Evolutionary conservation across 2,113 vertebrate species (phyloP).

Genomic region (Halcyon senegalensis): DNA sequence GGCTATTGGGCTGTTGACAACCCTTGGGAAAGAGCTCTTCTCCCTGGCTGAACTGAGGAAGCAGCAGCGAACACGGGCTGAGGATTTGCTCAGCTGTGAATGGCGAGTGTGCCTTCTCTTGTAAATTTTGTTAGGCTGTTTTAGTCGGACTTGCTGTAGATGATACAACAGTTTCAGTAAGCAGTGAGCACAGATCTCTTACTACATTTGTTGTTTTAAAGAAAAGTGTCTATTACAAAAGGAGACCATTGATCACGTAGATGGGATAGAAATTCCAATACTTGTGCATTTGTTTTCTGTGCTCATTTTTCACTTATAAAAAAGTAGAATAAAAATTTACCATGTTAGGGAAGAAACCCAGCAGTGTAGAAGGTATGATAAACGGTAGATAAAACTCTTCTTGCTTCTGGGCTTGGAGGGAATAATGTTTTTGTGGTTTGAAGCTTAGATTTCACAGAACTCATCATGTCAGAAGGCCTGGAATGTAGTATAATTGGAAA

Average conservation of each 20-base stretch:
- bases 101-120: neutral
- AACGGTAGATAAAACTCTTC: neutral
- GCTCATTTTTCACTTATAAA: neutral
- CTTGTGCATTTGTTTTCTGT: neutral
- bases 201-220: neutral
- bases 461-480: neutral
- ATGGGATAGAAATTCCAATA: neutral
- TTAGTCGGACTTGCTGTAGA: neutral
- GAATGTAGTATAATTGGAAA: neutral
- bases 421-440: neutral
- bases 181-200: neutral
- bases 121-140: neutral
- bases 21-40: neutral
- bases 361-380: neutral
- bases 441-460: neutral
- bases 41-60: neutral
- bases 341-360: neutral
- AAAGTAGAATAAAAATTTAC: neutral
- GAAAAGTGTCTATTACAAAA: neutral
- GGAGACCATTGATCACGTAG: neutral
- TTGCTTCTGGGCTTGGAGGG: neutral
- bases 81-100: neutral
- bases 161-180: neutral
- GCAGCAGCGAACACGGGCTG: accelerated
- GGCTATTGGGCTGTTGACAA: neutral